Evolutionary conservation across 2,888 invertebrate genomes (phyloP).

Genomic region (Epistrophe eligans): DNA sequence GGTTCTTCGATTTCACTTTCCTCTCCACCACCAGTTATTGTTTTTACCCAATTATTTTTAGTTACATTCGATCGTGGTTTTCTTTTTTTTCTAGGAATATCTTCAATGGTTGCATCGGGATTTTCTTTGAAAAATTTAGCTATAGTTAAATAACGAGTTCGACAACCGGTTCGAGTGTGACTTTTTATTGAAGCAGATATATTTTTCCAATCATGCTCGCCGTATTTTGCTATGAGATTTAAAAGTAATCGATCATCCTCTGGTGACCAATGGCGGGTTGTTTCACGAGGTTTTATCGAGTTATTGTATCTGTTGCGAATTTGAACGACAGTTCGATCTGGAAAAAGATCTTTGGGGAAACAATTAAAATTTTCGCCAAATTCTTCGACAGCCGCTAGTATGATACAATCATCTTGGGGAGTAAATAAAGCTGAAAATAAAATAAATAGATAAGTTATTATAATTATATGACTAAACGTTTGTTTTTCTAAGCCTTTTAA

Average conservation of each 20-base stretch:
- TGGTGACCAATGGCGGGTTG: conserved; percentile 86
- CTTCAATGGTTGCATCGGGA: conserved; percentile 82
- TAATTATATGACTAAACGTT: no score
- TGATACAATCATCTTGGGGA: conserved; percentile 87
- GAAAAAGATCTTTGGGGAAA: conserved; percentile 86
- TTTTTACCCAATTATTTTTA: conserved; percentile 81
- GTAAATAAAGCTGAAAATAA: conserved; percentile 84
- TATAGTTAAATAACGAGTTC: conserved; percentile 86
- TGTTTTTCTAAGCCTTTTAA: no score
- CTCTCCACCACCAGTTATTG: conserved; percentile 78
- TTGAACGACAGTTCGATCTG: conserved; percentile 87
- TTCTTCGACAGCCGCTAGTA: conserved; percentile 86
- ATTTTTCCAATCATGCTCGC: conserved; percentile 85
- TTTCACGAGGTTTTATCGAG: conserved; percentile 82
- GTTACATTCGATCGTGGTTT: conserved; percentile 76
- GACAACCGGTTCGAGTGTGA: conserved; percentile 86
- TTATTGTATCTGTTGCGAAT: conserved; percentile 86
- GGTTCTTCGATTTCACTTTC: conserved; percentile 64
- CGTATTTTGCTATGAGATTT: conserved; percentile 85
- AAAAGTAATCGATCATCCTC: conserved; percentile 87
- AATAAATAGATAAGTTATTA: background rate
- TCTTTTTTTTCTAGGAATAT: conserved; percentile 80
- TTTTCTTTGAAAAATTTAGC: conserved; percentile 84
- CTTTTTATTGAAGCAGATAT: conserved; percentile 85
- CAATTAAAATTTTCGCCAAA: conserved; percentile 87